Evolutionary conservation across 2,888 invertebrate genomes (phyloP), one percentile per base, ranked within the genome.

Genomic region (Mylabris sibirica): DNA sequence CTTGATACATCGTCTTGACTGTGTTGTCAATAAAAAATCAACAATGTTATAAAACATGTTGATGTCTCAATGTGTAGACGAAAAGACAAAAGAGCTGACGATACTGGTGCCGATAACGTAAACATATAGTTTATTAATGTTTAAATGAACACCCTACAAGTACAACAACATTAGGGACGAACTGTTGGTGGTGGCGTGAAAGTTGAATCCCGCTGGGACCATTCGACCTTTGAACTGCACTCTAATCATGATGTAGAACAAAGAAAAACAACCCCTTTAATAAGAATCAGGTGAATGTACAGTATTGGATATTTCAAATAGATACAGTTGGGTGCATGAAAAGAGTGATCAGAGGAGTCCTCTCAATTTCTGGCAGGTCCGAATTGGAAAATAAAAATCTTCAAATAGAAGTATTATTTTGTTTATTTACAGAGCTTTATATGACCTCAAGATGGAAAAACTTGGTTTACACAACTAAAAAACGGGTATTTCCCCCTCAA

Each of bases 31-130:
- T 69, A 72, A 69, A 72, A 69, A 66, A 72, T 69, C 72, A 67
- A 65, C 69, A 69, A 67, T 72, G 66, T 71, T 65, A 72, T 72
- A 72, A 72, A 57, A 69, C 72, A 72, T 65, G 67, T 65, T 72
- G 72, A 72, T 72, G 72, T 69, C 69, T 72, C 72, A 72, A 72
- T 72, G 57, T 14, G 20, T 22, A 9, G 26, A 26, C 24, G 12
- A 57, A 57, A 57, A 26, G 57, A 26, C 24, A 66, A 66, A 64
- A 64, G 70, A 69, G 66, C 64, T 67, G 68, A 53, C 22, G 53
- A 22, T 53, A 22, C 22, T 53, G 53, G 8, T 53, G 57, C 4
- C n/a, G 14, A 57, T 26, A 57, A 57, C 14, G 26, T 24, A 57
- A 26, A 24, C 24, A 57, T 57, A 57, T 12, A 1, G 30, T 30